Percentiles rank a stretch among this genome's conserved stretches.
phyloP scores from a whole-genome alignment of 1,140 invertebrate genomes.

The Eupeodes corollae region DNA sequence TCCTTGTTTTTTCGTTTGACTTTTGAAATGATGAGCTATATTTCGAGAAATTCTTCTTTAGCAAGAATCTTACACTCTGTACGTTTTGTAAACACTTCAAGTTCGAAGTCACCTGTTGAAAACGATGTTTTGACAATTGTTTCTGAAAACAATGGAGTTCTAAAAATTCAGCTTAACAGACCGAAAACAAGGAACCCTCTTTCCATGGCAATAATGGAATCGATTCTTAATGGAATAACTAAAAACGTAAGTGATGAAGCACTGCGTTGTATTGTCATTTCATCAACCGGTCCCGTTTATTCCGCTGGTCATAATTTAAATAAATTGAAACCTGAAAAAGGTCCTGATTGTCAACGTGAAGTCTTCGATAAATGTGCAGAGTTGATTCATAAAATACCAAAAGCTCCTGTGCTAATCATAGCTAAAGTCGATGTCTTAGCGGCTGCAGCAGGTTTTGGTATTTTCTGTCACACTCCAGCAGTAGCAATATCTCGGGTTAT shows the following conservation, averaged over 20 bases:
- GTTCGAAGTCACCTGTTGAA: no score
- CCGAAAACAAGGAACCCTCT: slow-evolving; percentile 53
- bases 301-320: slow-evolving; percentile 89
- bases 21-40: no score
- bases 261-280: slow-evolving; percentile 63
- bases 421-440: slow-evolving; percentile 80
- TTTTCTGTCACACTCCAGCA: slow-evolving; percentile 94
- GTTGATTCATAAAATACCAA: slow-evolving; percentile 61
- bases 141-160: slow-evolving; percentile 28
- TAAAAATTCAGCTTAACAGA: slow-evolving; percentile 36
- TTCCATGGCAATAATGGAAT: slow-evolving; percentile 58
- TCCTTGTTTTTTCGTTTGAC: no score
- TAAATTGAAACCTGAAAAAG: slow-evolving; percentile 56
- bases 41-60: no score
- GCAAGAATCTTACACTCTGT: no score
- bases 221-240: slow-evolving; percentile 47
- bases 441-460: slow-evolving; percentile 87
- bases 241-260: slow-evolving; percentile 42
- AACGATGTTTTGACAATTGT: no score
- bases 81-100: no score
- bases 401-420: slow-evolving; percentile 65
- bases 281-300: slow-evolving; percentile 68
- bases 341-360: slow-evolving; percentile 47
- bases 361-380: slow-evolving; percentile 60
- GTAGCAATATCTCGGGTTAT: slow-evolving; percentile 48